Percentiles rank a stretch among this genome's conserved stretches.
phyloP scores from a whole-genome alignment of 2,888 invertebrate genomes.

The Athalia cordata region DNA sequence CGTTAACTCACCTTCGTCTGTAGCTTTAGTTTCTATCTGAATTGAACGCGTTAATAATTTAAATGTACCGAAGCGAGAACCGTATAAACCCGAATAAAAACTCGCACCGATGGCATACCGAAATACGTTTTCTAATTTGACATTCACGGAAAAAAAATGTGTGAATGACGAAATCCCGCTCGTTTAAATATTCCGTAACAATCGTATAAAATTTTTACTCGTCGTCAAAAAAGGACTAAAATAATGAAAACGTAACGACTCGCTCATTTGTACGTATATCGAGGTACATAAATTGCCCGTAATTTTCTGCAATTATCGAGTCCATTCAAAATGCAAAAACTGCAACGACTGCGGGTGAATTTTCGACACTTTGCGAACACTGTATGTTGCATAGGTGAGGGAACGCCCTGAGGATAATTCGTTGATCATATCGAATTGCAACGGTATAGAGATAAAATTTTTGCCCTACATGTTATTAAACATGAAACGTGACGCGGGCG shows the following conservation, averaged over 20 bases:
- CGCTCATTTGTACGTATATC: too few relatives aligned
- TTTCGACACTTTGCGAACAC: too few relatives aligned
- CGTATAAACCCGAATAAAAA: background rate
- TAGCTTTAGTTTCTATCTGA: slow-evolving; percentile 7
- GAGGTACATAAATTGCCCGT: too few relatives aligned
- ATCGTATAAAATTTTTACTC: background rate
- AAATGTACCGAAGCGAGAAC: background rate
- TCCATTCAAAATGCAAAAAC: too few relatives aligned
- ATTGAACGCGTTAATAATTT: slow-evolving; percentile 26
- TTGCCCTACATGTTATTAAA: background rate
- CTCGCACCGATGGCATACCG: too few relatives aligned
- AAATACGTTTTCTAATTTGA: background rate
- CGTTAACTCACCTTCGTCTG: background rate
- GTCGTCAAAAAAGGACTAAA: background rate
- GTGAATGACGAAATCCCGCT: too few relatives aligned
- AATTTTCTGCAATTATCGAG: too few relatives aligned
- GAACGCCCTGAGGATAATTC: background rate
- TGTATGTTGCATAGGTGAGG: background rate
- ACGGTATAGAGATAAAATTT: too few relatives aligned
- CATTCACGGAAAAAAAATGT: too few relatives aligned
- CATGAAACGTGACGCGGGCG: background rate
- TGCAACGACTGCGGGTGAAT: too few relatives aligned
- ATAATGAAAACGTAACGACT: too few relatives aligned
- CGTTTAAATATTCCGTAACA: background rate
- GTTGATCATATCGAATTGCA: too few relatives aligned